Conservation (phyloP, 2,113 vertebrate species). For the Apeltes quadracus region DNA sequence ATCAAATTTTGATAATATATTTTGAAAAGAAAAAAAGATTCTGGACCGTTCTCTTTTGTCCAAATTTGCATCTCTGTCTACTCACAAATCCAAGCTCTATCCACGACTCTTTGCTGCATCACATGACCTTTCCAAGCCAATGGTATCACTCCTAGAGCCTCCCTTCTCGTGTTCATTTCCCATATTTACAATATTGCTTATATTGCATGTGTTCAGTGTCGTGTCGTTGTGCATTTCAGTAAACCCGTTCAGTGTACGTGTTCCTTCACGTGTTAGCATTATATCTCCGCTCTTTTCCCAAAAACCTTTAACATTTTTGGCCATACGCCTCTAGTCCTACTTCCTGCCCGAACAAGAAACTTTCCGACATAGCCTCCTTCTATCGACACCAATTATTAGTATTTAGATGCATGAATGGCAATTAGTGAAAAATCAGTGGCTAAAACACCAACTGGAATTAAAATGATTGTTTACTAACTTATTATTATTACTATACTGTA, state of each 20-base stretch:
- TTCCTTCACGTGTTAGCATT: conserved; percentile 53
- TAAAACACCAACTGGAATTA: conserved; percentile 64
- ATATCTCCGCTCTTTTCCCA: conserved; percentile 66
- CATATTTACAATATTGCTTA: conserved; percentile 70
- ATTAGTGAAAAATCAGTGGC: conserved; percentile 70
- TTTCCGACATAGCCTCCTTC: conserved; percentile 67
- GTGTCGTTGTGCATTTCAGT: conserved; percentile 70
- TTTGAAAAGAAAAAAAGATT: conserved; percentile 38
- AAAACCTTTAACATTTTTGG: conserved; percentile 55
- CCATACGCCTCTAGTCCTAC: conserved; percentile 69
- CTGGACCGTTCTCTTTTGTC: conserved; percentile 66
- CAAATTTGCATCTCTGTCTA: conserved; percentile 64
- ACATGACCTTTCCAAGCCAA: conserved; percentile 85
- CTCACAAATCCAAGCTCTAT: conserved; percentile 79
- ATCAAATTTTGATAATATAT: conserved; percentile 59
- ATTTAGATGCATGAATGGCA: conserved; percentile 76
- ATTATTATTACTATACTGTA: conserved; percentile 62
- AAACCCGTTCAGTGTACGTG: conserved; percentile 64
- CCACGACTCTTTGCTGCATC: conserved; percentile 80
- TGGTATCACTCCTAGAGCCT: conserved; percentile 81
- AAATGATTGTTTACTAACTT: conserved; percentile 78
- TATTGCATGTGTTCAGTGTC: conserved; percentile 76
- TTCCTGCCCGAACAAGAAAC: conserved; percentile 58
- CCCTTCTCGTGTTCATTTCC: conserved; percentile 71
- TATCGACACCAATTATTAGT: conserved; percentile 60